Evolutionary conservation across 2,113 vertebrate genomes (phyloP).

Genomic region (Corythaixoides concolor): DNA sequence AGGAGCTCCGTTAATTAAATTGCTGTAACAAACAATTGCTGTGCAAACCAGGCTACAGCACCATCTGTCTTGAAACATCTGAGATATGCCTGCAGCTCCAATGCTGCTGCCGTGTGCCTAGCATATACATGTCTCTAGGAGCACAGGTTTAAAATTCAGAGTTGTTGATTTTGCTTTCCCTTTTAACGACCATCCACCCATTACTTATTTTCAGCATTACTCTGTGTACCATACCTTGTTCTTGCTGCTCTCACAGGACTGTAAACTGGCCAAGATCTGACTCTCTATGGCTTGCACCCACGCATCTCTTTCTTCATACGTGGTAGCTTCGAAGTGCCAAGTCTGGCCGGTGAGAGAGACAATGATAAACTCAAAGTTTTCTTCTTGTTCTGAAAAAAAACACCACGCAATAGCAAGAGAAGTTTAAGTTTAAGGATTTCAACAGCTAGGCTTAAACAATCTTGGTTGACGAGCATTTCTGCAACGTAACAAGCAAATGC

Average conservation of each 20-base stretch:
- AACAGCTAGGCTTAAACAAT: not conserved
- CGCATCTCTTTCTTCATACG: slow-evolving; percentile 92
- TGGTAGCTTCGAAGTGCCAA: slow-evolving; percentile 95
- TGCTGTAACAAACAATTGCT: not conserved
- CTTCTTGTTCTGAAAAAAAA: slow-evolving; percentile 88
- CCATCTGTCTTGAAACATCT: not conserved
- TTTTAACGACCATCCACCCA: not conserved
- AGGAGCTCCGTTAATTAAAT: not conserved
- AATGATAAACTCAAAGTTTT: slow-evolving; percentile 97
- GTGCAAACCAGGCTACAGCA: not conserved
- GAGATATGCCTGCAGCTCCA: not conserved
- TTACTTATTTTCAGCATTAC: rapidly evolving
- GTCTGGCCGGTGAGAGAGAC: slow-evolving; percentile 97
- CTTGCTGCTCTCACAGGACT: slow-evolving; percentile 98
- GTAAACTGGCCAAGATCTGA: slow-evolving; percentile 95
- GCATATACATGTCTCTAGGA: rapidly evolving
- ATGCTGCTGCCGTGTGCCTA: not conserved
- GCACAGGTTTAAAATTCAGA: not conserved
- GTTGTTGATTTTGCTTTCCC: not conserved
- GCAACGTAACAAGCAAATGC: not conserved
- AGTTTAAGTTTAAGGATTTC: not conserved
- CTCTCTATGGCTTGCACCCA: slow-evolving; percentile 98
- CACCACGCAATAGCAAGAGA: not conserved
- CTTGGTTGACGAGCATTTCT: not conserved
- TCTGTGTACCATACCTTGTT: slow-evolving; percentile 84